These are phyloP conservation scores for Hirtodrosophila histrioides DNA, from an alignment of 2,888 invertebrate genomes.

Conservation along the genomic window DNA sequence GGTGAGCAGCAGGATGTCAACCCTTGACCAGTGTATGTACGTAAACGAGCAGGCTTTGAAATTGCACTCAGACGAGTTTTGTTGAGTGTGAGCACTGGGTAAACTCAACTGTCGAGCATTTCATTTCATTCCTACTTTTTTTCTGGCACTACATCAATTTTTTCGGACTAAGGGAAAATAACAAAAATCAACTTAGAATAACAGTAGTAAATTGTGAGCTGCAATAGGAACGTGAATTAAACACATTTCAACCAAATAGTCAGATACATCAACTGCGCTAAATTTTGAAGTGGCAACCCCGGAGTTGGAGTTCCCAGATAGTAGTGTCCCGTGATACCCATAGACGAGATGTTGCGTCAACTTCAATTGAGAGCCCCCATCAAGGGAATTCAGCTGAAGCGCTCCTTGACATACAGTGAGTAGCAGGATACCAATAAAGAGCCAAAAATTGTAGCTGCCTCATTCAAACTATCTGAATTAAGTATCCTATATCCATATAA, in stretches of 20 bases:
- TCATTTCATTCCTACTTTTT: constrained; percentile 59
- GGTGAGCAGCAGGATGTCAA: neutral
- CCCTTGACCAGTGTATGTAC: constrained; percentile 27
- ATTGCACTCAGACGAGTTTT: constrained; percentile 50
- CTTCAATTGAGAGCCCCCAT: constrained; percentile 36
- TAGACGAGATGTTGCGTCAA: constrained; percentile 45
- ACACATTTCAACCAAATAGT: constrained; percentile 19
- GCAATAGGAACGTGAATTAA: constrained; percentile 42
- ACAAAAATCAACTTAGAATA: constrained; percentile 42
- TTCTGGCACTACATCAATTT: constrained; percentile 51
- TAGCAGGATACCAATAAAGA: constrained; percentile 1
- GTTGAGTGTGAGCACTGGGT: constrained; percentile 24
- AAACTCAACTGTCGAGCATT: constrained; percentile 43
- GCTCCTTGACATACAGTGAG: constrained; percentile 39
- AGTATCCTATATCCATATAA: too few relatives aligned
- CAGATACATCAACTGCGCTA: constrained; percentile 29
- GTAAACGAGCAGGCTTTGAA: constrained; percentile 52
- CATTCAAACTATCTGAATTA: too few relatives aligned
- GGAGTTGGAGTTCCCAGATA: constrained; percentile 24
- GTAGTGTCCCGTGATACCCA: constrained; percentile 14
- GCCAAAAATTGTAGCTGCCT: too few relatives aligned
- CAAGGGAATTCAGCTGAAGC: constrained; percentile 28
- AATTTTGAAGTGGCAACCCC: constrained; percentile 39
- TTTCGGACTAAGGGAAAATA: constrained; percentile 53
- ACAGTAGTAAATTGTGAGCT: constrained; percentile 45